A percentile compares a stretch with the other conserved stretches of the same genome.
Conservation (phyloP, 1,140 invertebrate genomes). For the Hylaeus volcanicus region DNA sequence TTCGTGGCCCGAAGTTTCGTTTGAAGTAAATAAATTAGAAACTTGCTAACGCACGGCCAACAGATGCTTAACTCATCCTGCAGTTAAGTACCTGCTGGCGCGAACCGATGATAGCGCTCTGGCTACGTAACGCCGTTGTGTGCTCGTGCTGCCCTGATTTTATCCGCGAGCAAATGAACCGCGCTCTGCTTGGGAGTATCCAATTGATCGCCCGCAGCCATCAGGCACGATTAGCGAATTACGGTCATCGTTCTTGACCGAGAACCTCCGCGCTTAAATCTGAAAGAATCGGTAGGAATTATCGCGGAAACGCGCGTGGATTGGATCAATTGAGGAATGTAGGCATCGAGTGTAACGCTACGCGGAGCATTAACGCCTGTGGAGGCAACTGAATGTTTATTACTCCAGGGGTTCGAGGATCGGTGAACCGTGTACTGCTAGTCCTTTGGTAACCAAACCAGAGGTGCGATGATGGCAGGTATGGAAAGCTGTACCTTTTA, state of each 20-base stretch:
- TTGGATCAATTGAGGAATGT: not conserved
- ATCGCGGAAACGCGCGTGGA: not conserved
- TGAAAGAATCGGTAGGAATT: not conserved
- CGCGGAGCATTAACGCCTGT: too few relatives aligned
- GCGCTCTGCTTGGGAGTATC: not conserved
- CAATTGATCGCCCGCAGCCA: not conserved
- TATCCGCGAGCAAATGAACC: constrained; percentile 49
- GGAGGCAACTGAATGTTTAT: too few relatives aligned
- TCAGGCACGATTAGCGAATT: constrained; percentile 17
- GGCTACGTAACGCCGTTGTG: not conserved
- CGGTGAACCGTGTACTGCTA: too few relatives aligned
- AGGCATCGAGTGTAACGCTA: too few relatives aligned
- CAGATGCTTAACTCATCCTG: constrained; percentile 56
- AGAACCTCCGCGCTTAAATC: not conserved
- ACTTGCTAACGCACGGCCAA: constrained; percentile 41
- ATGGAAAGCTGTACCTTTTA: too few relatives aligned
- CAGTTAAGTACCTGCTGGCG: constrained; percentile 47
- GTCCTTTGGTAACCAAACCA: too few relatives aligned
- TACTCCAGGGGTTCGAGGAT: too few relatives aligned
- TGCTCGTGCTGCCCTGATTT: constrained; percentile 22
- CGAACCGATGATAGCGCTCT: constrained; percentile 27
- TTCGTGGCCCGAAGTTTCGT: constrained; percentile 23
- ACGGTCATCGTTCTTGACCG: constrained; percentile 24
- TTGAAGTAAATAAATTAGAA: constrained; percentile 61
- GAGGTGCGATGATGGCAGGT: too few relatives aligned